Base-by-base conservation (phyloP, 2,113 vertebrate genomes). In the Perccottus glenii region DNA sequence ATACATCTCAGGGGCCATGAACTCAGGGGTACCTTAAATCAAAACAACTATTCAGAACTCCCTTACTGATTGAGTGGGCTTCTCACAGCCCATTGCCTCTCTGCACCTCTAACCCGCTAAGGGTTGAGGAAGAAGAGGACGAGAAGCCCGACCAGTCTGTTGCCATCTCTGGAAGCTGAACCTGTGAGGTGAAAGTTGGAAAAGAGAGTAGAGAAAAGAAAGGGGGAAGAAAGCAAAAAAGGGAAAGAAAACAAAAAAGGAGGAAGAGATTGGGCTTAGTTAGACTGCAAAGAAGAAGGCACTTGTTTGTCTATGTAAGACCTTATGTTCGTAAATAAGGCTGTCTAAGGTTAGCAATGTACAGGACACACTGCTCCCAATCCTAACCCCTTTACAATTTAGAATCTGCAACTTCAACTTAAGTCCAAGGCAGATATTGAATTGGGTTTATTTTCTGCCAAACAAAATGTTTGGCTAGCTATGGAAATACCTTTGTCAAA, bases 1-100 rank as follows among this genome's bases (percentile, higher is more conserved):
- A 95, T 99, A 99, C 97, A 99, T 99, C 95, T 99, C 97, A 85
- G 97, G 97, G 87, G 97, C 97, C 97, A 99, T 99, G 95, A 99
- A 99, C 92, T 99, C 97, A 94, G 97, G 97, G 91, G 97, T 99
- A 96, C 97, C 97, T 99, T 96, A 96, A 97, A 98, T 98, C 95
- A 96, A 97, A 97, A 98, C 94, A 98, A 98, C 89, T 93, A 94
- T 95, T 97, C 94, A 97, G 95, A 96, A 94, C 92, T 95, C 90
- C 87, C 89, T 89, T 89, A 89, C 87, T 88, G 85, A 90, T 71
- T 78, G 87, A 78, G 85, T 81, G 85, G 85, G 87, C 85, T 85
- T 90, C 85, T 87, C 86, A 88, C 69, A 88, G 78, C 90, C 94
- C 93, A 95, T 90, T 91, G 89, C 83, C 85, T 87, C 88, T 91